Conservation (phyloP, 92 coral and sea anemone species). For the Palythoa grandis region DNA sequence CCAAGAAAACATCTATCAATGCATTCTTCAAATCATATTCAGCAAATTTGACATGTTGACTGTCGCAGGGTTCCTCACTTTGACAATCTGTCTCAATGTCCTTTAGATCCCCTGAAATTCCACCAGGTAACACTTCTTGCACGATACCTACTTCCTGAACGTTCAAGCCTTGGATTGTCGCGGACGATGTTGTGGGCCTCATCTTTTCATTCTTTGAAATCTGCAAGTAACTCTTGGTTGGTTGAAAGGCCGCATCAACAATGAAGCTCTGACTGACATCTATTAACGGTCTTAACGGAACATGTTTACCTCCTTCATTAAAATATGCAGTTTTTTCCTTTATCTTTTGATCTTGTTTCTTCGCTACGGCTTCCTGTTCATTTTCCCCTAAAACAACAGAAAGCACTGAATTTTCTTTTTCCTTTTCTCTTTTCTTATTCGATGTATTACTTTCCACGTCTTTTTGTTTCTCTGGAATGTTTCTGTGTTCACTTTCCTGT, state of each 20-base stretch:
- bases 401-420: no score
- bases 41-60: background rate
- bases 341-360: no score
- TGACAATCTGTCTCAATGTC: background rate
- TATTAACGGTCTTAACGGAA: no score
- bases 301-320: no score
- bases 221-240: background rate
- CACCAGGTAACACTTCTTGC: background rate
- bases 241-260: background rate
- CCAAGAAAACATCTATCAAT: conserved; percentile 17
- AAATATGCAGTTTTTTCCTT: no score
- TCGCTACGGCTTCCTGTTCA: no score
- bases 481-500: background rate
- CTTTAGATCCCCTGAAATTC: background rate
- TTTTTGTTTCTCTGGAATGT: background rate
- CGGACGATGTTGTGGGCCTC: background rate
- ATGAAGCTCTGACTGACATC: background rate
- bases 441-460: no score
- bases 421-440: no score
- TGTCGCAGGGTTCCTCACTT: background rate
- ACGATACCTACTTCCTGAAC: background rate
- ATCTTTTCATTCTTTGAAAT: background rate
- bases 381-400: no score
- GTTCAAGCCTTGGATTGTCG: background rate
- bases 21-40: background rate